phyloP scores from a whole-genome alignment of 2,888 invertebrate species.

The Sphaerophoria rueppellii region DNA sequence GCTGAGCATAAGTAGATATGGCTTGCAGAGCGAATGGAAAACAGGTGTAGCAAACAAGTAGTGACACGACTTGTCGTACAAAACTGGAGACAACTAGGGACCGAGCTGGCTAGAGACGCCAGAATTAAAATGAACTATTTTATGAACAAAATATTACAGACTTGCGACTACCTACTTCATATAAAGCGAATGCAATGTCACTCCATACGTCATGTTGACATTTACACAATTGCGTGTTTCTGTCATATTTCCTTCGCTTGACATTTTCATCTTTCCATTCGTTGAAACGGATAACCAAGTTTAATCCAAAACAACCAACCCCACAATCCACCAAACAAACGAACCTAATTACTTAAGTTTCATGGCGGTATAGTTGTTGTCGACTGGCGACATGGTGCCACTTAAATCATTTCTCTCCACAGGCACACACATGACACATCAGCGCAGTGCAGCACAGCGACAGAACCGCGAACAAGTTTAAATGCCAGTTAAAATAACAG shows the following conservation, averaged over 20 bases:
- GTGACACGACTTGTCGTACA: too few species aligned
- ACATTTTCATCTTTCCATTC: conserved; percentile 48
- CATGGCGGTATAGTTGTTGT: conserved; percentile 22
- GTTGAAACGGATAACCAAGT: background rate
- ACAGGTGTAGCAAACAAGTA: too few species aligned
- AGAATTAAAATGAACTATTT: too few species aligned
- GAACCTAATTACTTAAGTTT: conserved; percentile 45
- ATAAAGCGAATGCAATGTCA: background rate
- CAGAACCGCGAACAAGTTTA: conserved; percentile 38
- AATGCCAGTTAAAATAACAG: conserved; percentile 60
- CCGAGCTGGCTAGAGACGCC: background rate
- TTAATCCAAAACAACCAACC: conserved; percentile 6
- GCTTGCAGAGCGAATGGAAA: too few species aligned
- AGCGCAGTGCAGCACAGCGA: background rate
- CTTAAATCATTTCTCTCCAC: conserved; percentile 52
- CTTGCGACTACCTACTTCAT: too few species aligned
- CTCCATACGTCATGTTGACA: conserved; percentile 9
- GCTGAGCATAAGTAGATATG: too few species aligned
- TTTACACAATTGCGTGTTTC: conserved; percentile 29
- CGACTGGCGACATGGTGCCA: conserved; percentile 40
- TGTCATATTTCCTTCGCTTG: conserved; percentile 53
- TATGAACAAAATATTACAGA: too few species aligned
- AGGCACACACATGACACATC: conserved; percentile 3
- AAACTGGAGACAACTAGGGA: too few species aligned
- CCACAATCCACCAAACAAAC: conserved; percentile 6